Base-by-base conservation (phyloP, 2,888 invertebrate genomes). In the Latrodectus hesperus region DNA sequence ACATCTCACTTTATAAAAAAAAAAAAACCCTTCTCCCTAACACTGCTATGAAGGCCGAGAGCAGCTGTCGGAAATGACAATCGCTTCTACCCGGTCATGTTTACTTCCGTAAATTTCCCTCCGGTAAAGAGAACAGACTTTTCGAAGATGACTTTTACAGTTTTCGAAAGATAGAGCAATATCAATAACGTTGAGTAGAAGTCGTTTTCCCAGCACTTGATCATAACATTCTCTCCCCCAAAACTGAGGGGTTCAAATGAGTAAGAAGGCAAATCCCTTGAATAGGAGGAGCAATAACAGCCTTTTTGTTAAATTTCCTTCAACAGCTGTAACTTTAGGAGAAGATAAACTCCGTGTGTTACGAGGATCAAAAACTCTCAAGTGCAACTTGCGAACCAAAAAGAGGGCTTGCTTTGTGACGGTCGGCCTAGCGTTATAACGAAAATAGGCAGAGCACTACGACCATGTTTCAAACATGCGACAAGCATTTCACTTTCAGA, bases 161-260 rank as follows among this genome's bases (percentile, higher is more conserved):
- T 86, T 86, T 86, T 80, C 73, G 85, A 80, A 86, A 76, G 85
- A 80, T 86, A 80, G 75, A 71, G 85, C 80, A 86, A 86, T 86
- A 86, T 80, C 85, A 86, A 86, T 86, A 86, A 86, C 85, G 80
- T 49, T 76, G 76, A 86, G 85, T 76, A 80, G 80, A 26, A 84
- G 75, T 75, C 80, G 72, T 75, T 86, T 80, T 67, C 75, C 79
- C 76, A 71, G 26, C 76, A 71, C 76, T 86, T 76, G 79, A 86
- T 86, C 85, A 86, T 80, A 86, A 71, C 80, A 71, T 22, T 75
- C 80, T 71, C 79, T 67, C 17, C 74, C 74, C 51, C 55, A 65
- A 81, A 77, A 84, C 84, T 65, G 77, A 70, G 53, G 72, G 72
- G 84, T 71, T 82, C 82, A 82, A 82, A 82, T 82, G 82, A 82